Evolutionary conservation across 2,113 vertebrate species (phyloP).

Genomic region (Cryptoleucopteryx plumbea): DNA sequence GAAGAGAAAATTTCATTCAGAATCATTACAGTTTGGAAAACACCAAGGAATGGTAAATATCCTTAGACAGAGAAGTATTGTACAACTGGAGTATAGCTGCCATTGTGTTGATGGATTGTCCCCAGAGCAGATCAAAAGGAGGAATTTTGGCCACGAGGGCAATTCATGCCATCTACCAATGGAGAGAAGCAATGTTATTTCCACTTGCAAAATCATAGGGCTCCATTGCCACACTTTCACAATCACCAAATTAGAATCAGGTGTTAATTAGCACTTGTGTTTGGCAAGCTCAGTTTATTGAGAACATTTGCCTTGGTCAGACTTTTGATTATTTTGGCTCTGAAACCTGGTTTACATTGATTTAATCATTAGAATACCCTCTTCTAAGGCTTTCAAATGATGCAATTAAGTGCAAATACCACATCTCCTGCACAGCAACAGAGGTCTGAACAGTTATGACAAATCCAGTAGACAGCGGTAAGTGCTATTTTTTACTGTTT

Average conservation of each 20-base stretch:
- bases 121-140: neutral
- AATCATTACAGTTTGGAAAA: neutral
- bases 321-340: slow-evolving; percentile 60
- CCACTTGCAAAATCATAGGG: slow-evolving; percentile 13
- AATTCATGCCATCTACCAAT: neutral
- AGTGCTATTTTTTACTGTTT: neutral
- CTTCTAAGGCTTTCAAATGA: slow-evolving; percentile 49
- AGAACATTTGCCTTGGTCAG: slow-evolving; percentile 50
- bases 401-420: slow-evolving; percentile 52
- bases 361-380: slow-evolving; percentile 54
- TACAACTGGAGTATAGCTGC: neutral
- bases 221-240: slow-evolving; percentile 36
- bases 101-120: neutral
- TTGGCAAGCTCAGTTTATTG: slow-evolving; percentile 55
- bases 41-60: neutral
- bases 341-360: slow-evolving; percentile 61
- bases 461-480: neutral
- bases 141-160: neutral
- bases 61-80: neutral
- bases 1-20: neutral
- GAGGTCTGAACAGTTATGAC: neutral
- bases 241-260: slow-evolving; percentile 63
- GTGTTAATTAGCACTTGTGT: slow-evolving; percentile 61
- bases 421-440: slow-evolving; percentile 29
- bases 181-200: neutral